Evolutionary conservation across 2,797 vertebrate species (phyloP), one percentile per base, ranked within the genome.

Genomic region (Eulemur coronatus): DNA sequence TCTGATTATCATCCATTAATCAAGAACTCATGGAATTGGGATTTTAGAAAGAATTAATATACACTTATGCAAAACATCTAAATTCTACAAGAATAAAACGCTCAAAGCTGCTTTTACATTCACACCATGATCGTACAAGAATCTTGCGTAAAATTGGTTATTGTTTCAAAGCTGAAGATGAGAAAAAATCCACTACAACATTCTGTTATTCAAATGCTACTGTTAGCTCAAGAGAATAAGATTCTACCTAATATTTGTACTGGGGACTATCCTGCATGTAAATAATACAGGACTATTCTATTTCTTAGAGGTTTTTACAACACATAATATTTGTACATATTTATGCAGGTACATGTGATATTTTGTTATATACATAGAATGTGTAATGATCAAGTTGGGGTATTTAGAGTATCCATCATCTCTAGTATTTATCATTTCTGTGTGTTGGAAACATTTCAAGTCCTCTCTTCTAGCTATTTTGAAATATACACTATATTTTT

Each of bases 31-130:
- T 59, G 17, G 79, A 92, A 50, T 12, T 84, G 38, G n/a, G 22
- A 30, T 72, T 94, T 96, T 72, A 91, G 76, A 88, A 91, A 43
- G 22, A 94, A 69, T 90, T 75, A 48, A 73, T 81, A 67, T 48
- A 65, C 4, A 38, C 50, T 63, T 89, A 50, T 81, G 5, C 38
- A 84, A 92, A 72, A 22, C 46, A 69, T 46, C 33, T 94, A 43
- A 84, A 82, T 96, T 96, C 70, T 79, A 5, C 14, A 81, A 89
- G 38, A 63, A 88, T 65, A 89, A 79, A 89, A 82, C 67, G 11
- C 26, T 57, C 76, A 59, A 95, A 86, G 13, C 26, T 15, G 22
- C 48, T 65, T 26, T 41, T 85, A 55, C 14, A 9, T 46, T 84
- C 33, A 61, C 50, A 82, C 17, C 12, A 81, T 65, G 35, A 61